phyloP scores from a whole-genome alignment of 2,888 invertebrate genomes.

The Epirrhoe tristata region DNA sequence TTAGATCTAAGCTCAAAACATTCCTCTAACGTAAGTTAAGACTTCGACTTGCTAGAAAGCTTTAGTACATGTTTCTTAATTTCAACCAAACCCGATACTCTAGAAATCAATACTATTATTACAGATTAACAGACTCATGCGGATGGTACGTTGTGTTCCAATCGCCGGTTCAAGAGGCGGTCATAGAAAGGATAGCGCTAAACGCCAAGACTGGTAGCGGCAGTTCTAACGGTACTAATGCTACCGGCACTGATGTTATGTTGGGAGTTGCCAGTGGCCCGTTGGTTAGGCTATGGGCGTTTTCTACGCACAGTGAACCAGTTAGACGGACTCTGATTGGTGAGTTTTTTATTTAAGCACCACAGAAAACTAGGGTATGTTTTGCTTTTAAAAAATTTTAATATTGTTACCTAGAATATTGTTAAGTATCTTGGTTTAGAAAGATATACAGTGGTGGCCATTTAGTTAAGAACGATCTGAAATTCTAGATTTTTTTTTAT shows the following conservation, averaged over 20 bases:
- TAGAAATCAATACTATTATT: neutral
- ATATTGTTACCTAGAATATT: too few species aligned
- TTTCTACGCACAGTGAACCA: constrained; percentile 81
- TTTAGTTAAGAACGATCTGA: too few species aligned
- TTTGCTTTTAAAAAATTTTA: too few species aligned
- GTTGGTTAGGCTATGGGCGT: constrained; percentile 78
- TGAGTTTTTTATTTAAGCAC: constrained; percentile 48
- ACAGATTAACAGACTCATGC: constrained; percentile 95
- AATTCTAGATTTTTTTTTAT: too few species aligned
- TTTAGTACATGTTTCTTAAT: too few species aligned
- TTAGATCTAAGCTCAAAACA: too few species aligned
- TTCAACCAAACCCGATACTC: neutral
- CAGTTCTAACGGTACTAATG: constrained; percentile 66
- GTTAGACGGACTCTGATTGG: constrained; percentile 79
- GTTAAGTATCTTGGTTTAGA: too few species aligned
- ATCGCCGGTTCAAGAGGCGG: constrained; percentile 95
- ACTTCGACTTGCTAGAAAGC: too few species aligned
- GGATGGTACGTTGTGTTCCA: constrained; percentile 99
- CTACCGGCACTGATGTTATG: constrained; percentile 79
- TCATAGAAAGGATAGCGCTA: constrained; percentile 96
- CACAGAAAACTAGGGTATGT: neutral
- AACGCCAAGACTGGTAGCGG: constrained; percentile 87
- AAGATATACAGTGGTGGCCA: too few species aligned
- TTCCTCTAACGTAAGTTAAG: too few species aligned
- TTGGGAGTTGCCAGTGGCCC: constrained; percentile 79